Base-by-base conservation (phyloP, 2,797 vertebrate species). In the Chloroceryle inda region DNA sequence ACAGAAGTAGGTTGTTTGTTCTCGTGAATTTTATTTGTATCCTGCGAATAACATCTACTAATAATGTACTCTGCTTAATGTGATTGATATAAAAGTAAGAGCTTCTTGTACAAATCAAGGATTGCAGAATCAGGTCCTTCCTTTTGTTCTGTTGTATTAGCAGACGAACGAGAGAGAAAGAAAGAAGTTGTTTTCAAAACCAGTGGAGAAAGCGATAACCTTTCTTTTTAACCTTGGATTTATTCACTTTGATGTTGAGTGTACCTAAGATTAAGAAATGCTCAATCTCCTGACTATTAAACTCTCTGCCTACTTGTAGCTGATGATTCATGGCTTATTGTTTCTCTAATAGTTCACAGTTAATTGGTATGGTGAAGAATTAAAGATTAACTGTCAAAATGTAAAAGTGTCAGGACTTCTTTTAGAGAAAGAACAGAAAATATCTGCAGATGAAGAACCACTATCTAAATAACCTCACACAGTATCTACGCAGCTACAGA, bases 371-470 rank as follows among this genome's bases (percentile, higher is more conserved):
- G 52, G 76, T 59, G 56, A 73, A 94, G 92, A 97, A 93, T 92
- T 86, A 94, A 96, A 96, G 83, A 96, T 83, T 97, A 96, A 94
- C 67, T 95, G 97, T 91, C 56, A 62, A 86, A 97, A 93, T 62
- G 59, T 69, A 89, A 82, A 95, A 93, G 53, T n/a, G 17, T 75
- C 74, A 91, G 75, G 35, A 88, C 5, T 88, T 82, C 47, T 89
- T 87, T 63, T 69, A 84, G 35, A 13, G 18, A 82, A 69, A 49
- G 53, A 84, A 85, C n/a, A 88, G 44, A 85, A 97, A 80, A 42
- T 88, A 94, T 50, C 52, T 91, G 26, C 74, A 92, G 71, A 91
- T 89, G 35, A 95, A 95, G 91, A 93, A 63, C 47, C 14, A 31
- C 80, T 63, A 20, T 53, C 63, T 71, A 96, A 97, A 94, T 94